Evolutionary conservation across 2,888 invertebrate genomes (phyloP).

Genomic region (Leucophora obtusa): DNA sequence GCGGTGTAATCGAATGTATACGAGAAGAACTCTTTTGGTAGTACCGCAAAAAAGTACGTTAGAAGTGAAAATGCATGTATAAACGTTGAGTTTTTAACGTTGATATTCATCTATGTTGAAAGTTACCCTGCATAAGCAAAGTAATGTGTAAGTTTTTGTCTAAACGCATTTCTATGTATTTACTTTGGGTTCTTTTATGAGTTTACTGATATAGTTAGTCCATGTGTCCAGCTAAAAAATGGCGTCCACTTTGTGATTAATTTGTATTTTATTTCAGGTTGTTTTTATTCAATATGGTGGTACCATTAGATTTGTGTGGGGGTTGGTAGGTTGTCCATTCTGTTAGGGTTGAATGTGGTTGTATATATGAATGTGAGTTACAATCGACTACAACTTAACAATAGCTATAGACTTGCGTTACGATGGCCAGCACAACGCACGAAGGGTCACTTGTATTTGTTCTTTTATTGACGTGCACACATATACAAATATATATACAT

Average conservation of each 20-base stretch:
- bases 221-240: background rate
- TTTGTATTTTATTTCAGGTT: background rate
- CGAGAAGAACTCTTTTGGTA: no score
- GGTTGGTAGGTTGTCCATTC: background rate
- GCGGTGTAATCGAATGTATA: no score
- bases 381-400: background rate
- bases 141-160: no score
- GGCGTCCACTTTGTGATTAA: background rate
- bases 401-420: background rate
- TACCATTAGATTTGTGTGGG: background rate
- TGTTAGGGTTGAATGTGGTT: background rate
- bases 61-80: no score
- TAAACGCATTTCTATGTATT: no score
- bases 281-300: background rate
- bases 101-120: no score
- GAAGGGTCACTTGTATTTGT: background rate
- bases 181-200: no score
- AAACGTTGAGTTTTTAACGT: no score
- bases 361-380: background rate
- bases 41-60: no score
- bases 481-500: no score
- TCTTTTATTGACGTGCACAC: background rate
- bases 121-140: no score
- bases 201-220: background rate
- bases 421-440: background rate